phyloP scores from a whole-genome alignment of 2,888 invertebrate genomes.

The Coleophora flavipennella region DNA sequence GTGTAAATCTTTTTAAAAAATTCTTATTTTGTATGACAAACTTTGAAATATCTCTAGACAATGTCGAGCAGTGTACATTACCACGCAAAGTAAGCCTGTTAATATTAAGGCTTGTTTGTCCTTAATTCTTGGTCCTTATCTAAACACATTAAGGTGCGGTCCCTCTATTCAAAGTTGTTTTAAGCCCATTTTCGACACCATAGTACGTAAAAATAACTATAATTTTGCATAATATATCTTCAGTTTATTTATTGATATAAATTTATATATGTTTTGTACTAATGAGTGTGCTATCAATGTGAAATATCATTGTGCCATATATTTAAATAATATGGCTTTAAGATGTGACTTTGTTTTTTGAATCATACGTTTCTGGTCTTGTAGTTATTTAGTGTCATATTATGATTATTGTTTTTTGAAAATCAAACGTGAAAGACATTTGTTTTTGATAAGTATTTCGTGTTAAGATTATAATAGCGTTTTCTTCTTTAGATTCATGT shows the following conservation, averaged over 20 bases:
- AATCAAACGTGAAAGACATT: slow-evolving; percentile 64
- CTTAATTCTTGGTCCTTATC: too few species aligned
- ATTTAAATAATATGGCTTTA: slow-evolving; percentile 23
- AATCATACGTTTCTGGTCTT: too few species aligned
- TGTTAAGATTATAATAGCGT: slow-evolving; percentile 69
- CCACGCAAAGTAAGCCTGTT: too few species aligned
- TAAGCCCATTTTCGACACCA: slow-evolving; percentile 35
- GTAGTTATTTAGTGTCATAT: neutral
- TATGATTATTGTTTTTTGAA: slow-evolving; percentile 30
- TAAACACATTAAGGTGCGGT: too few species aligned
- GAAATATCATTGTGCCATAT: slow-evolving; percentile 41
- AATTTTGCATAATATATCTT: slow-evolving; percentile 30
- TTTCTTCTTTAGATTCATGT: slow-evolving; percentile 72
- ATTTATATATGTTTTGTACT: slow-evolving; percentile 6
- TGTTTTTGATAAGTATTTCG: slow-evolving; percentile 68
- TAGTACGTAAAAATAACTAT: too few species aligned
- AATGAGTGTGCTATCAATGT: slow-evolving; percentile 27
- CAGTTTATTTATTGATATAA: slow-evolving; percentile 15
- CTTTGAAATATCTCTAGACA: too few species aligned
- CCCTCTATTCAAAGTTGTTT: neutral
- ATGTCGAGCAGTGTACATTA: too few species aligned
- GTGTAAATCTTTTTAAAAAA: too few species aligned
- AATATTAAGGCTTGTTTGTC: too few species aligned
- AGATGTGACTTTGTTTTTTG: slow-evolving; percentile 11
- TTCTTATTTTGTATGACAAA: too few species aligned